A percentile compares a stretch with the other conserved stretches of the same genome.
These are phyloP conservation scores for Philopedon plagiatum DNA, from an alignment of 2,888 invertebrate species.

Conservation along the genomic window DNA sequence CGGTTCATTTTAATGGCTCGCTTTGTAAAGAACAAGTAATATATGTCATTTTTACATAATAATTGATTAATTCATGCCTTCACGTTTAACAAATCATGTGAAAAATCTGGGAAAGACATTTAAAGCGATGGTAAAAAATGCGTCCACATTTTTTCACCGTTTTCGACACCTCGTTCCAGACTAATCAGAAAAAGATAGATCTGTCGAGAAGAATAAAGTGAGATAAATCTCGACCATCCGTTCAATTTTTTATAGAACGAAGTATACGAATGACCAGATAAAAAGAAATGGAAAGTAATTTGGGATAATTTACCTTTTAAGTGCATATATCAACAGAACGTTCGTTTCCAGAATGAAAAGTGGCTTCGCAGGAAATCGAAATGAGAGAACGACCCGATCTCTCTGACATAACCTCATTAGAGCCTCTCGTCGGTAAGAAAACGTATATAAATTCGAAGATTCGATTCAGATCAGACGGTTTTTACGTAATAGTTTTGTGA, in stretches of 20 bases:
- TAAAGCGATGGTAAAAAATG: slow-evolving; percentile 3
- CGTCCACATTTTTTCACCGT: neutral
- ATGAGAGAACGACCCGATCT: slow-evolving; percentile 17
- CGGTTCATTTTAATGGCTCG: no score
- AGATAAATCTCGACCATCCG: slow-evolving; percentile 26
- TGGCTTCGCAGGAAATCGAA: slow-evolving; percentile 20
- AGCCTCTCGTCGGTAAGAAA: slow-evolving; percentile 22
- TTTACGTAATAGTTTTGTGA: slow-evolving; percentile 8
- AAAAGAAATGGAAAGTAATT: slow-evolving; percentile 38
- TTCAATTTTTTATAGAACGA: slow-evolving; percentile 29
- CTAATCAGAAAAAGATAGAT: slow-evolving; percentile 21
- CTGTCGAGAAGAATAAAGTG: slow-evolving; percentile 22
- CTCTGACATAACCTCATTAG: slow-evolving; percentile 34
- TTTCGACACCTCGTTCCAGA: slow-evolving; percentile 2
- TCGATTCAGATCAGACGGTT: slow-evolving; percentile 18
- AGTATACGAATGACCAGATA: slow-evolving; percentile 14
- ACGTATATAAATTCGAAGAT: slow-evolving; percentile 18
- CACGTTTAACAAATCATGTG: neutral
- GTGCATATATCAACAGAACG: slow-evolving; percentile 30
- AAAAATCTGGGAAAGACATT: neutral
- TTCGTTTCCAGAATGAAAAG: slow-evolving; percentile 26
- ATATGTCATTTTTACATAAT: no score
- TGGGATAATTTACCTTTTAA: slow-evolving; percentile 38
- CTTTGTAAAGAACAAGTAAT: no score
- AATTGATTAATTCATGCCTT: neutral